Percentiles rank a stretch among this genome's conserved stretches.
Conservation (phyloP, 2,113 vertebrate species). For the Vidua macroura region DNA sequence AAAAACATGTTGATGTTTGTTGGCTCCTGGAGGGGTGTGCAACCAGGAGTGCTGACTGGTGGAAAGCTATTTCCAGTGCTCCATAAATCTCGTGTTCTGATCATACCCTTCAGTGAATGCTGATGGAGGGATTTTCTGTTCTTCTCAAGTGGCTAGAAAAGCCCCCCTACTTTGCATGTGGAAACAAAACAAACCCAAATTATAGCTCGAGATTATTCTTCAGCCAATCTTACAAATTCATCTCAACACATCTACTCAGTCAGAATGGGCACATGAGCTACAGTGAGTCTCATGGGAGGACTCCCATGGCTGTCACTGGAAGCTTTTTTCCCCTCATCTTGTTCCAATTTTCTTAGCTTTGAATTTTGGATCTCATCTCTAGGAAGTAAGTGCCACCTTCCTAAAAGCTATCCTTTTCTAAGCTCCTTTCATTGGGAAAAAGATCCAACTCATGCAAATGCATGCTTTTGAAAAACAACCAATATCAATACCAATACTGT, state of each 20-base stretch:
- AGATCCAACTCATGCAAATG: not conserved
- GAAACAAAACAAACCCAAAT: not conserved
- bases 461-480: not conserved
- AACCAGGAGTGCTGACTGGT: not conserved
- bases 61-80: conserved; percentile 22
- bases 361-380: not conserved
- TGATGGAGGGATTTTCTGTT: conserved; percentile 2
- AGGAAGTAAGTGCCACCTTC: not conserved
- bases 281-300: not conserved
- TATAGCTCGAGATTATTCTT: not conserved
- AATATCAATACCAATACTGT: not conserved
- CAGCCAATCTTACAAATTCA: not conserved
- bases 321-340: not conserved
- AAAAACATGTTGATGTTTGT: not conserved
- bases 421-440: not conserved
- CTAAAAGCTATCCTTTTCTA: not conserved
- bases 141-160: not conserved
- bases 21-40: not conserved
- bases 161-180: not conserved
- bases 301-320: not conserved
- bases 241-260: not conserved
- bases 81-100: not conserved
- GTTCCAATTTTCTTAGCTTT: not conserved
- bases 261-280: accelerated
- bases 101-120: not conserved